phyloP scores from a whole-genome alignment of 2,797 vertebrate genomes.

The Melopsittacus undulatus region DNA sequence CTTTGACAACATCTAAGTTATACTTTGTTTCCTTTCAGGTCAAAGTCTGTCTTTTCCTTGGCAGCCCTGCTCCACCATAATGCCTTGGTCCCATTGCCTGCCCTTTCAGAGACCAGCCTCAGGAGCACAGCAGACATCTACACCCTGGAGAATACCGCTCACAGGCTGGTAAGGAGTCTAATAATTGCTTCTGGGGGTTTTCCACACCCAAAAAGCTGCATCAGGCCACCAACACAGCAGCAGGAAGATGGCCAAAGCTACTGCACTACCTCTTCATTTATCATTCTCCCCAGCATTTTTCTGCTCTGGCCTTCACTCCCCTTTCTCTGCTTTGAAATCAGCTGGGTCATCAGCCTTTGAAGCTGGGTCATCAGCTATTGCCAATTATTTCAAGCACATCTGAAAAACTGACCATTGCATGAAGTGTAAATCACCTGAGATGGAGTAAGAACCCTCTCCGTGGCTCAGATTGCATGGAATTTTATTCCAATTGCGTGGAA shows the following conservation, averaged over 20 bases:
- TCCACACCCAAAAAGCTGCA: neutral
- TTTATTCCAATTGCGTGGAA: neutral
- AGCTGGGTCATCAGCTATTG: neutral
- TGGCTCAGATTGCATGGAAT: neutral
- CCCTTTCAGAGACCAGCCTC: neutral
- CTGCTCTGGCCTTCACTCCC: neutral
- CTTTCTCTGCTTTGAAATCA: neutral
- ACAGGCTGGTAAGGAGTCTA: neutral
- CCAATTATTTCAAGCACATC: neutral
- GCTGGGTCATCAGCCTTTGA: neutral
- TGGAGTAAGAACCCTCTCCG: neutral
- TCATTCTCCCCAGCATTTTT: neutral
- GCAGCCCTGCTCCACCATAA: neutral
- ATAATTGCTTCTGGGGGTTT: neutral
- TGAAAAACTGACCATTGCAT: neutral
- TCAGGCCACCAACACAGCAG: neutral
- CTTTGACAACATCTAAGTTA: neutral
- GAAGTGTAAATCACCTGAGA: neutral
- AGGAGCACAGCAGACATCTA: neutral
- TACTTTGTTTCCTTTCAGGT: neutral
- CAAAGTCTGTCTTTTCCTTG: neutral
- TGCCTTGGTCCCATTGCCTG: neutral
- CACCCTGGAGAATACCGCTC: neutral
- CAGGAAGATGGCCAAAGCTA: neutral
- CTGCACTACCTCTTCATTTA: neutral